Evolutionary conservation across 2,888 invertebrate species (phyloP), one percentile per base, ranked within the genome.

Genomic region (Tenthredo scrophulariae): DNA sequence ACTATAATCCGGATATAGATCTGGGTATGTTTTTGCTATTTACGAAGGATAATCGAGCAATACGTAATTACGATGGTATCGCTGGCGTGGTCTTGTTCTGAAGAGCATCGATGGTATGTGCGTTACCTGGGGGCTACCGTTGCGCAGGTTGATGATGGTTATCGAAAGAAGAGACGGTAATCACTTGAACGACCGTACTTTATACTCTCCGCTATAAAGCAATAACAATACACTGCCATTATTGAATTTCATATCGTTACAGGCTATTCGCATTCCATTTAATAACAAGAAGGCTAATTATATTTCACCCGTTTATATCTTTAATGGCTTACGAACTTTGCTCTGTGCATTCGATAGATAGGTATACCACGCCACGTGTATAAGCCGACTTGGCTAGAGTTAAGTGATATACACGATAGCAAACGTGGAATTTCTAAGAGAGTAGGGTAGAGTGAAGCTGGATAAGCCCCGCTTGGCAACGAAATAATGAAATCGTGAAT

Each of bases 41-140:
- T 80, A 80, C 80, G 10, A 80, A n/a, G 26, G 37, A 80, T 62
- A 65, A 80, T 62, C 80, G 80, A 40, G 43, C 62, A 29, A 80
- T 79, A 80, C 40, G 62, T 62, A 80, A 80, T 80, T 80, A 80
- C 80, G 80, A 80, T 80, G 22, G 33, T 80, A 80, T 80, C 80
- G 40, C 58, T 18, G 50, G 50, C 9, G 50, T 18, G 50, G 29
- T 54, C n/a, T 33, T 33, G 54, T 54, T 33, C 50, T 43, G n/a
- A 37, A 62, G 58, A 62, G n/a, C 50, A 43, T 43, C 62, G 54
- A 80, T 62, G 77, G 77, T 62, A 40, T 80, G 65, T 29, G 37
- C 37, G 33, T 5, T 80, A 80, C 80, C 80, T 80, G 40, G 37
- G 43, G 62, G 80, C 80, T 80, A 80, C 80, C 80, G 80, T 80